A percentile compares a stretch with the other conserved stretches of the same genome.
phyloP scores from a whole-genome alignment of 2,888 invertebrate species.

The Aphodius granarius region DNA sequence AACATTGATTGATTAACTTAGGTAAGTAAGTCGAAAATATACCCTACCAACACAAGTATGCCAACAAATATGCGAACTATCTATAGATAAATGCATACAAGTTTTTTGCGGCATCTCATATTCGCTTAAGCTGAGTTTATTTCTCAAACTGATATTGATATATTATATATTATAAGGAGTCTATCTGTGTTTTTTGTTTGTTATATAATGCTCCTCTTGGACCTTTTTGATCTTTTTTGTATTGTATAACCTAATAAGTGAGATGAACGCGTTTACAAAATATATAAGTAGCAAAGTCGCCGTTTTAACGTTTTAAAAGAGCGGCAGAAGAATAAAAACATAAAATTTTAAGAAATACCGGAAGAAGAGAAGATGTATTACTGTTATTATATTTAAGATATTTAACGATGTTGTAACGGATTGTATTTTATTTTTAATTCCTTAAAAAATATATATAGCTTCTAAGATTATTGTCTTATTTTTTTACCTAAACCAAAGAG shows the following conservation, averaged over 20 bases:
- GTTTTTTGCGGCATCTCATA: neutral
- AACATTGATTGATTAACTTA: too few species aligned
- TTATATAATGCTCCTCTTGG: neutral
- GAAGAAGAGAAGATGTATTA: slow-evolving; percentile 31
- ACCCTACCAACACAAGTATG: neutral
- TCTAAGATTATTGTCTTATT: slow-evolving; percentile 4
- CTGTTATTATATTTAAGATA: slow-evolving; percentile 45
- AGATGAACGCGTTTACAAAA: neutral
- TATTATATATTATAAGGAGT: neutral
- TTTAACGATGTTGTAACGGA: slow-evolving; percentile 50
- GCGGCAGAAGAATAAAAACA: neutral
- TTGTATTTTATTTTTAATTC: slow-evolving; percentile 50
- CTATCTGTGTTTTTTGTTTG: neutral
- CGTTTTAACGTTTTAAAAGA: neutral
- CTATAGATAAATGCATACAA: neutral
- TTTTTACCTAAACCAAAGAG: neutral
- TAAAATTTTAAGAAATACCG: neutral
- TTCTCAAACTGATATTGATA: neutral
- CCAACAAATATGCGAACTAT: neutral
- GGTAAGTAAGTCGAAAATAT: neutral
- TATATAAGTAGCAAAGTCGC: neutral
- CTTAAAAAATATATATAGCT: slow-evolving; percentile 27
- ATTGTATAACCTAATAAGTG: neutral
- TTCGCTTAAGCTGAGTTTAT: neutral
- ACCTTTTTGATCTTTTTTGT: neutral